Conservation (phyloP, 2,113 vertebrate species). For the Macquaria ambigua region DNA sequence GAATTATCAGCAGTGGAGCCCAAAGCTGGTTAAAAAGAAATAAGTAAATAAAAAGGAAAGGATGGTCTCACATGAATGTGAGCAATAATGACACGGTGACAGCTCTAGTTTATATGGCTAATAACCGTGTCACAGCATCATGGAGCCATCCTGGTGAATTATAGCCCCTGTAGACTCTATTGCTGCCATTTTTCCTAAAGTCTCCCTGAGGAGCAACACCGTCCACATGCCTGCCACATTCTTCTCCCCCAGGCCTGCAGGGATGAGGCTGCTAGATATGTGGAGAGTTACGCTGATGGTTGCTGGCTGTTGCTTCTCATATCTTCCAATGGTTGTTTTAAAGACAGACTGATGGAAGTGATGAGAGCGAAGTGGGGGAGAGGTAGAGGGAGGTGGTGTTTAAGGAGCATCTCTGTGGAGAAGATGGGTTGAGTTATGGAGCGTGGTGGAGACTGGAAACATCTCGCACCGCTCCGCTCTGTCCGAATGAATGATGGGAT, state of each 20-base stretch:
- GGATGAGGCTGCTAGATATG: conserved; percentile 32
- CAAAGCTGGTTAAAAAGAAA: conserved; percentile 41
- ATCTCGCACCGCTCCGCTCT: conserved; percentile 39
- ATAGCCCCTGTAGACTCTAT: conserved; percentile 57
- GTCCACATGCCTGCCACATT: conserved; percentile 55
- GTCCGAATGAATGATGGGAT: conserved; percentile 67
- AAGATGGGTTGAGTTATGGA: conserved; percentile 72
- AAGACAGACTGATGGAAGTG: conserved; percentile 69
- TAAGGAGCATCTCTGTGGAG: conserved; percentile 66
- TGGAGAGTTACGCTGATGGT: conserved; percentile 49
- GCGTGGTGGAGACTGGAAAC: conserved; percentile 66
- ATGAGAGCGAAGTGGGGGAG: conserved; percentile 41
- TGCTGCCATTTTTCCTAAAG: conserved; percentile 67
- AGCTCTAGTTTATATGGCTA: conserved; percentile 76
- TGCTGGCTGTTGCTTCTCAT: conserved; percentile 52
- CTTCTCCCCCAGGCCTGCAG: conserved; percentile 39
- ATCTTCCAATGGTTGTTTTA: conserved; percentile 68
- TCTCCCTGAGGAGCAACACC: conserved; percentile 64
- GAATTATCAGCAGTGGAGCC: conserved; percentile 18
- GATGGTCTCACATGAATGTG: conserved; percentile 56
- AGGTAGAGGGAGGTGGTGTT: conserved; percentile 50
- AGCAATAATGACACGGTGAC: conserved; percentile 75
- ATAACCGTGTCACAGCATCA: conserved; percentile 74
- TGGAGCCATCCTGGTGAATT: conserved; percentile 62
- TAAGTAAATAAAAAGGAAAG: conserved; percentile 61